Evolutionary conservation across 2,888 invertebrate species (phyloP).

Genomic region (Catotricha subobsoleta): DNA sequence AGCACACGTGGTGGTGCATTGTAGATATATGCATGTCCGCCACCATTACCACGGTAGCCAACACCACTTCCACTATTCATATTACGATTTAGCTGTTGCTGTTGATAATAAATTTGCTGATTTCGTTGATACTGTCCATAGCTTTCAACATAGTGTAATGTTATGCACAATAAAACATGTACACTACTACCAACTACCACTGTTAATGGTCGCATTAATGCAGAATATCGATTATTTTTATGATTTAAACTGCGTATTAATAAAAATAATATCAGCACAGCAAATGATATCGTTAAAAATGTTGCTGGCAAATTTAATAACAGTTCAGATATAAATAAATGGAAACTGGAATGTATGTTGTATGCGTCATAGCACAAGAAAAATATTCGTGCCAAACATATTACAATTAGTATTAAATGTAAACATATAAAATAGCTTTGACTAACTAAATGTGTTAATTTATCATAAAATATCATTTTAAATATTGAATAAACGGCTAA

Average conservation of each 20-base stretch:
- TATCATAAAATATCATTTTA: conserved; percentile 70
- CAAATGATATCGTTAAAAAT: conserved; percentile 74
- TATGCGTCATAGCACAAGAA: conserved; percentile 86
- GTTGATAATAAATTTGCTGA: neutral
- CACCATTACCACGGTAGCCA: conserved; percentile 3
- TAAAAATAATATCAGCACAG: conserved; percentile 68
- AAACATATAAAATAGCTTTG: conserved; percentile 77
- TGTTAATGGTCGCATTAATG: conserved; percentile 57
- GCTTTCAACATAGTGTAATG: conserved; percentile 60
- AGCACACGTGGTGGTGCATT: conserved; percentile 35
- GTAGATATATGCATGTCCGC: conserved; percentile 8
- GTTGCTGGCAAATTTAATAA: conserved; percentile 72
- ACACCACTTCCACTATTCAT: neutral
- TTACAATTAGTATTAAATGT: conserved; percentile 61
- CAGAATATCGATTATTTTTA: conserved; percentile 49
- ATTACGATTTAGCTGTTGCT: neutral
- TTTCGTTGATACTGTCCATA: conserved; percentile 13
- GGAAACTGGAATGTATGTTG: conserved; percentile 66
- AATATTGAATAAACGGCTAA: conserved; percentile 71
- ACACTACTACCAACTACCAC: conserved; percentile 60
- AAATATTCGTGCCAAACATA: conserved; percentile 66
- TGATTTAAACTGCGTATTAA: conserved; percentile 61
- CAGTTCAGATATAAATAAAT: conserved; percentile 59
- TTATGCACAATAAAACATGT: conserved; percentile 64
- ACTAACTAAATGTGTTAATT: conserved; percentile 68